Conservation (phyloP, 2,888 invertebrate species). For the Pandemis corylana region DNA sequence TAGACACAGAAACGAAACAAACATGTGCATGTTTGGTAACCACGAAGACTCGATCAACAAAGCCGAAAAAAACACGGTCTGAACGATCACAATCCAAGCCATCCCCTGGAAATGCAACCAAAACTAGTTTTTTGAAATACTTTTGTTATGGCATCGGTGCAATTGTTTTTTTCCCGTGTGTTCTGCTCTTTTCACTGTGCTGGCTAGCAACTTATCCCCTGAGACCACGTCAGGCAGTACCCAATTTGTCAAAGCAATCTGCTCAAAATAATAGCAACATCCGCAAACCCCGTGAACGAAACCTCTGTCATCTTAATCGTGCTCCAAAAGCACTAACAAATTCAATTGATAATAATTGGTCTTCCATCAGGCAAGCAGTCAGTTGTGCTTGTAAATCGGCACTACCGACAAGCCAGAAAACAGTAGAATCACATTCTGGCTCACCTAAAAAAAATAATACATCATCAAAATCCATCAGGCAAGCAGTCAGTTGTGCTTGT, state of each 20-base stretch:
- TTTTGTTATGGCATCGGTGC: neutral
- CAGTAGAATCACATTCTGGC: neutral
- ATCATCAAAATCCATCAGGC: neutral
- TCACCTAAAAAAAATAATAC: neutral
- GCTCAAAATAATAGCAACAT: neutral
- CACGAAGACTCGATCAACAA: neutral
- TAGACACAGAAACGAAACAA: neutral
- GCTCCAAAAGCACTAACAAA: neutral
- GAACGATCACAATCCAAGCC: neutral
- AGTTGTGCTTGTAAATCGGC: neutral
- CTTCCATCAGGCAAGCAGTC: neutral
- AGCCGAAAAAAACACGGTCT: neutral
- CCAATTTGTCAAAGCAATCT: neutral
- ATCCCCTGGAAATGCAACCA: neutral
- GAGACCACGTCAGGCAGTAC: neutral
- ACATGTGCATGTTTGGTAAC: neutral
- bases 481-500: neutral
- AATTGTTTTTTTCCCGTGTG: neutral
- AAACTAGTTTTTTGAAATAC: neutral
- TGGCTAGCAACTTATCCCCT: slow-evolving; percentile 1
- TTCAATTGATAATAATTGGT: slow-evolving; percentile 7
- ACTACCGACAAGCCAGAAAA: neutral
- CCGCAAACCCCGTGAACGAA: slow-evolving; percentile 1
- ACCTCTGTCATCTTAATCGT: neutral
- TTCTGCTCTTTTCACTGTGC: neutral